Evolutionary conservation across 2,888 invertebrate species (phyloP).

Genomic region (Cerceris ruficornis): DNA sequence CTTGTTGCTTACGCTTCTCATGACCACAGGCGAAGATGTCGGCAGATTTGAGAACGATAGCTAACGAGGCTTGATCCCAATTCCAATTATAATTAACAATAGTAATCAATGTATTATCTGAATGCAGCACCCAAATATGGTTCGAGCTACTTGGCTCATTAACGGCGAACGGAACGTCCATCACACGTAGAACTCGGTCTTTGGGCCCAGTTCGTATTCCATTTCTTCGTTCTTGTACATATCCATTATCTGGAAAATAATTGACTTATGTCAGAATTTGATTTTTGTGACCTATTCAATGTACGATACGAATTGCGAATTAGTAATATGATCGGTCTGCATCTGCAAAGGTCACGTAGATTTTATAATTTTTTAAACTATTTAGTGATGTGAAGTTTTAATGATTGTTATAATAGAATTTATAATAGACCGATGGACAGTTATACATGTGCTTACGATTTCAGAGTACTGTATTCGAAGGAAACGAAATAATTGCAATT

Average conservation of each 20-base stretch:
- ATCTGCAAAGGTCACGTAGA: no score
- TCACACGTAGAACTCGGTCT: conserved; percentile 95
- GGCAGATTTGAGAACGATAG: conserved; percentile 51
- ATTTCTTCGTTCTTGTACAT: conserved; percentile 97
- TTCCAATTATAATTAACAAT: conserved; percentile 77
- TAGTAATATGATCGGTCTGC: no score
- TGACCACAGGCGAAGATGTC: conserved; percentile 21
- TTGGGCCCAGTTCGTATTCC: conserved; percentile 94
- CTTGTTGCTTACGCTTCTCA: conserved; percentile 45
- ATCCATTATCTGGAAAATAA: conserved; percentile 90
- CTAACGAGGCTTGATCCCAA: conserved; percentile 81
- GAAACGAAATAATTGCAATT: no score
- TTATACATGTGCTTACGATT: no score
- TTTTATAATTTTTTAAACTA: no score
- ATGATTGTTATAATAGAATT: no score
- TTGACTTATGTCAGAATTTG: not conserved
- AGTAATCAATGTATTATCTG: conserved; percentile 72
- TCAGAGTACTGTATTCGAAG: no score
- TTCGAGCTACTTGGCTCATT: conserved; percentile 3
- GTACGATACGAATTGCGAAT: no score
- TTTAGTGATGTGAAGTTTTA: no score
- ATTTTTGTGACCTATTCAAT: no score
- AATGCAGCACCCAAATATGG: conserved; percentile 64
- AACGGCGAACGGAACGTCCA: conserved; percentile 44
- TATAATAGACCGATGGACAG: no score